Conservation (phyloP, 2,113 vertebrate genomes). For the Tupaia tana region DNA sequence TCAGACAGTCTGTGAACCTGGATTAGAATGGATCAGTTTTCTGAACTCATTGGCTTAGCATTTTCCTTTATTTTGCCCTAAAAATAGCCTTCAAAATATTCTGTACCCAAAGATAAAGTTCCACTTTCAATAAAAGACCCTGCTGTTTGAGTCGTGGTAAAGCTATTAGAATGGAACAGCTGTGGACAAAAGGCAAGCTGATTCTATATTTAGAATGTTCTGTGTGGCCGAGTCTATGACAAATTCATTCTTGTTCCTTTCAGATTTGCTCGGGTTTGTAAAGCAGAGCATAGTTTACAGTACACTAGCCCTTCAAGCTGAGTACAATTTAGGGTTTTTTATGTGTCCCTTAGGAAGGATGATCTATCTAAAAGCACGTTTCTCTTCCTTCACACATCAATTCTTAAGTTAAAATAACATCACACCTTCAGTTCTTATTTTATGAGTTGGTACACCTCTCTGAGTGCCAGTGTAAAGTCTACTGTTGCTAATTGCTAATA, state of each 20-base stretch:
- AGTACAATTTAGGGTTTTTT: conserved; percentile 60
- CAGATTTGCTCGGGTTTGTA: conserved; percentile 58
- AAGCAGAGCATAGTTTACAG: conserved; percentile 31
- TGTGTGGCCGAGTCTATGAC: not conserved
- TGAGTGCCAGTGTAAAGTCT: conserved; percentile 68
- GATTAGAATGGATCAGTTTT: conserved; percentile 25
- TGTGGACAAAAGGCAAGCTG: conserved; percentile 62
- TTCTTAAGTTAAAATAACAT: conserved; percentile 72
- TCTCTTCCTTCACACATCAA: conserved; percentile 48
- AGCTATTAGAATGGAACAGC: conserved; percentile 44
- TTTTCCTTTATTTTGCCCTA: conserved; percentile 60
- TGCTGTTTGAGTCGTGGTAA: conserved; percentile 40
- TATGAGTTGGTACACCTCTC: conserved; percentile 64
- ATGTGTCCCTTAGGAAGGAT: conserved; percentile 49
- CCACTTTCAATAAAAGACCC: conserved; percentile 56
- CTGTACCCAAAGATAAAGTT: conserved; percentile 51
- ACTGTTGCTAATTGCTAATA: conserved; percentile 73
- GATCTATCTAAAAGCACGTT: conserved; percentile 30
- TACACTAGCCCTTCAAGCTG: conserved; percentile 47
- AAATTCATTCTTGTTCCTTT: conserved; percentile 61
- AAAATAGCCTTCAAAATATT: conserved; percentile 53
- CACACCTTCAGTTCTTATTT: conserved; percentile 68
- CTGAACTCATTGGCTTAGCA: not conserved
- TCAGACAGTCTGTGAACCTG: conserved; percentile 25
- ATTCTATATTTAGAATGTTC: conserved; percentile 75